Base-by-base conservation (phyloP, 2,888 invertebrate species). In the Drosophila multiciliata region DNA sequence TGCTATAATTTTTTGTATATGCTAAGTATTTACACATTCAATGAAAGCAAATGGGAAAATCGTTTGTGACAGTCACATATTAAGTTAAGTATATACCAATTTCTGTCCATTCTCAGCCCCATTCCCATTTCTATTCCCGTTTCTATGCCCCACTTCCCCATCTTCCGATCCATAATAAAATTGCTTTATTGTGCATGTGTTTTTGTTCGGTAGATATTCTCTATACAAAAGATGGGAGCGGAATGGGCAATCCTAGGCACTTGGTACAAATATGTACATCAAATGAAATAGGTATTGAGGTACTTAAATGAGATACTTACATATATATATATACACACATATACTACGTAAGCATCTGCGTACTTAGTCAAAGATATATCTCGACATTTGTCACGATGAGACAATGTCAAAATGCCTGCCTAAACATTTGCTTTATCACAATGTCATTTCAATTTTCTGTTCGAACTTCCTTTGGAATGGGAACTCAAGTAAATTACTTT, bases 41-140 rank as follows among this genome's bases (percentile, higher is more conserved):
- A 88, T 83, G 71, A 84, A 75, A 38, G 67, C 61, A 76, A 87
- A 84, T 72, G 82, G 71, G 69, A 61, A 75, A 82, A 73, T 85
- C 88, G 66, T 67, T 74, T 86, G 73, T 77, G 89, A 62, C 67
- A 58, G 53, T 66, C 65, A 49, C 23, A 64, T 40, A 75, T 58
- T 61, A 66, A 55, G 45, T 48, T 73, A 77, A 79, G 79, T 67
- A 75, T 70, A 54, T 70, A 63, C 61, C 49, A 55, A 57, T 49
- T 50, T 45, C 20, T 4, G 20, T 29, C 29, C 45, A 45, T 15
- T 23, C 40, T n/a, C 40, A 38, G 38, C 3, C 17, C 49, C 12
- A 23, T 26, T 17, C 12, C 12, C 23, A 23, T 48, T 23, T 15
- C 12, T 7, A 12, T 29, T 29, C n/a, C 26, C n/a, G 29, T 29